Percentiles rank a stretch among this genome's conserved stretches.
phyloP scores from a whole-genome alignment of 2,888 invertebrate species.

The Pollenia angustigena region DNA sequence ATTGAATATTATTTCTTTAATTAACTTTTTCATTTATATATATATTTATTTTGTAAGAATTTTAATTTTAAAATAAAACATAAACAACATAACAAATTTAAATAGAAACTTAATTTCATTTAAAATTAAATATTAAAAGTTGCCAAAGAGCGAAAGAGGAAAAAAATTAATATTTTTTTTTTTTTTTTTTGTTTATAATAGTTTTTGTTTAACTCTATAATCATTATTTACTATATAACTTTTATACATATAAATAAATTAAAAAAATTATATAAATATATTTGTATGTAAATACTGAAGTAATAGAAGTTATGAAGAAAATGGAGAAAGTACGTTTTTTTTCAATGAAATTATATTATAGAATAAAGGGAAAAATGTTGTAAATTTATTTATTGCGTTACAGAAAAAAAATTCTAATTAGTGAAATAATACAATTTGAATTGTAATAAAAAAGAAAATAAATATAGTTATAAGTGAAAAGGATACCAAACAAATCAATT shows the following conservation, averaged over 20 bases:
- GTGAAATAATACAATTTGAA: conserved; percentile 50
- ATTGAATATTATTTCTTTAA: conserved; percentile 36
- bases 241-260: conserved; percentile 40
- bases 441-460: not conserved
- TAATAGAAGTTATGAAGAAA: conserved; percentile 32
- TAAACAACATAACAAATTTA: conserved; percentile 67
- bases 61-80: conserved; percentile 46
- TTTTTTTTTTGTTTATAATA: conserved; percentile 35
- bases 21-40: conserved; percentile 40
- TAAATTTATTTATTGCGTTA: conserved; percentile 27
- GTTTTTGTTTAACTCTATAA: conserved; percentile 53
- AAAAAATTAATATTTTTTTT: conserved; percentile 42
- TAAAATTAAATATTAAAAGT: conserved; percentile 63
- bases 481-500: conserved; percentile 42
- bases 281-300: conserved; percentile 25
- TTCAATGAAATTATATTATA: conserved; percentile 10
- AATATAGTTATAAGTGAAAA: not conserved
- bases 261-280: conserved; percentile 23
- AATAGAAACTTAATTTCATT: conserved; percentile 38
- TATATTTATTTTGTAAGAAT: conserved; percentile 23
- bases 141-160: conserved; percentile 69
- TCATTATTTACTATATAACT: conserved; percentile 48
- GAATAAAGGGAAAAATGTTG: conserved; percentile 17
- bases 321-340: not conserved
- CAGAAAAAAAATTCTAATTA: conserved; percentile 53